Base-by-base conservation (phyloP, 2,888 invertebrate species). In the Schizaphis graminum region DNA sequence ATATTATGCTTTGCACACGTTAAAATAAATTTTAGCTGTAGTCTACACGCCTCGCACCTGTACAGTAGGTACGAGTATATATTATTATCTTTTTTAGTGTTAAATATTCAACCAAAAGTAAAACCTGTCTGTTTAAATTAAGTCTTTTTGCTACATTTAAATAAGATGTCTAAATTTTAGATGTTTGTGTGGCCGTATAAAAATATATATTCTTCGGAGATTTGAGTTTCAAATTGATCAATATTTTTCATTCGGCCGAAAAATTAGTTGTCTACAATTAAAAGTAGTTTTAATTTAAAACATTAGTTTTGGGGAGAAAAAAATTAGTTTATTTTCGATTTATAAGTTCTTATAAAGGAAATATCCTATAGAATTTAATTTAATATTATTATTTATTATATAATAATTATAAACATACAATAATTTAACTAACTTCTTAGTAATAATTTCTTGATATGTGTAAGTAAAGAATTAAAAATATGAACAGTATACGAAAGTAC, bases 191-290 rank as follows among this genome's bases (percentile, higher is more conserved):
- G 57, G 47, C 21, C 7, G 2, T 35, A 5, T 67, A 67, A 5
- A 24, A 47, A 61, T 10, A 16, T 61, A 13, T 87, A 61, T 87
- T 92, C 61, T 35, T 87, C 8, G 10, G 61, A 35, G 92, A 35
- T 91, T 57, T 84, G 41, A 21, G 41, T 84, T 84, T 53, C 16
- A 61, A 92, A 61, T 47, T 35, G 35, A 11, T 87, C 16, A 26
- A 61, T 49, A 61, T 92, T 87, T 87, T 92, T 49, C 49, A 49
- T 67, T 85, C 53, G 56, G 61, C 41, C 91, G 28, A 57, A 53
- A 85, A 85, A 91, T 91, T 91, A 56, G 44, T 8, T 28, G 24
- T 56, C 41, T 28, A 44, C 16, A 85, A 85, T 44, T 41, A 44
- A n/a, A n/a, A n/a, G n/a, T n/a, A n/a, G n/a, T n/a, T n/a, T n/a